Evolutionary conservation across 2,113 vertebrate genomes (phyloP).

Genomic region (Otus sunia): DNA sequence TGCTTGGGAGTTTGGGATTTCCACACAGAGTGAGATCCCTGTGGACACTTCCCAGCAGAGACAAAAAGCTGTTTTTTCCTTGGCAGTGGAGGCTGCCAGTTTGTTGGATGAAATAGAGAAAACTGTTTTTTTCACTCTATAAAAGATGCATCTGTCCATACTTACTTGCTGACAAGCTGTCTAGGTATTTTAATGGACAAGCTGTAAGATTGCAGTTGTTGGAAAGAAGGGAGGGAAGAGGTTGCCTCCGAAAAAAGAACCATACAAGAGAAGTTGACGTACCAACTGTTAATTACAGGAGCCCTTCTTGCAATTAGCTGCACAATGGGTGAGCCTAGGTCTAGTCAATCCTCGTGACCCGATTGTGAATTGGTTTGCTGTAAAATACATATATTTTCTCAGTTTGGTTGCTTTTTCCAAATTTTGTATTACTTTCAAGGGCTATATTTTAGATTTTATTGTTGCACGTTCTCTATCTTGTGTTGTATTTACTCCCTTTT

Average conservation of each 20-base stretch:
- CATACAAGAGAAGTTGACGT: accelerated
- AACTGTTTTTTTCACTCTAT: neutral
- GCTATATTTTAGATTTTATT: neutral
- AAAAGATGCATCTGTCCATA: neutral
- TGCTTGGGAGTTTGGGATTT: neutral
- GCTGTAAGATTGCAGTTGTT: neutral
- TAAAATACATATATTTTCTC: accelerated
- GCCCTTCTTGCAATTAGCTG: neutral
- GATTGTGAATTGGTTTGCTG: neutral
- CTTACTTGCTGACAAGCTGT: neutral
- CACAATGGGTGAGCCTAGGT: too few relatives aligned
- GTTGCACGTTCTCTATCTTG: neutral
- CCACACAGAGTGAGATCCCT: neutral
- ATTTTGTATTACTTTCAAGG: neutral
- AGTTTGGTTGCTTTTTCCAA: neutral
- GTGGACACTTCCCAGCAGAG: neutral
- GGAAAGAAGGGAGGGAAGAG: neutral
- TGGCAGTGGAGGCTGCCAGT: neutral
- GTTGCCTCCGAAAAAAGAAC: neutral
- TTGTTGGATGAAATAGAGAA: neutral
- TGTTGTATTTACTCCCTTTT: neutral
- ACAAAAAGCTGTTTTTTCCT: neutral
- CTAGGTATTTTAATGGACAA: neutral
- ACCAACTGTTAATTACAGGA: neutral
- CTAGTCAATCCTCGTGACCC: neutral